Percentiles rank a stretch among this genome's conserved stretches.
These are phyloP conservation scores for Coregonus suidteri DNA, from an alignment of 2,797 vertebrate genomes.

Conservation along the genomic window DNA sequence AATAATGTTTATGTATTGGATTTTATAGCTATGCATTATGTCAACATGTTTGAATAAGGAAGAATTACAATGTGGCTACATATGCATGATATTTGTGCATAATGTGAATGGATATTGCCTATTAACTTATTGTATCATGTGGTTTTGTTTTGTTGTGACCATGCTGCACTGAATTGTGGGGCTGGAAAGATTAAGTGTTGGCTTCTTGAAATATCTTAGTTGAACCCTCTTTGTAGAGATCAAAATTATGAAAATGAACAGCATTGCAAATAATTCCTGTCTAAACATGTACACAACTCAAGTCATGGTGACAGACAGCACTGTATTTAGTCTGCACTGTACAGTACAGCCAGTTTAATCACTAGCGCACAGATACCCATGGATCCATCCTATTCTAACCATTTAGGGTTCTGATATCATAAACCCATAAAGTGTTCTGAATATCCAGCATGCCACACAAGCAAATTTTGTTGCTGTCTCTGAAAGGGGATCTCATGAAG, in stretches of 20 bases:
- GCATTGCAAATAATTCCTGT: slow-evolving; percentile 10
- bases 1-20: slow-evolving; percentile 76
- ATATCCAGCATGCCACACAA: slow-evolving; percentile 4
- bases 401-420: too few relatives aligned
- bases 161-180: slow-evolving; percentile 75
- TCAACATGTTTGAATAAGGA: slow-evolving; percentile 66
- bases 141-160: slow-evolving; percentile 68
- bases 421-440: neutral
- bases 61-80: slow-evolving; percentile 78
- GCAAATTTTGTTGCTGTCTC: slow-evolving; percentile 3
- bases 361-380: neutral
- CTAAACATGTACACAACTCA: slow-evolving; percentile 9
- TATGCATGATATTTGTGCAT: slow-evolving; percentile 96
- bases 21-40: slow-evolving; percentile 78
- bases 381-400: too few relatives aligned
- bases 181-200: slow-evolving; percentile 64
- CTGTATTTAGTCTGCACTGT: slow-evolving; percentile 37
- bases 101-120: slow-evolving; percentile 82
- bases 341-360: slow-evolving; percentile 22
- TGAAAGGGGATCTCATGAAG: slow-evolving; percentile 34
- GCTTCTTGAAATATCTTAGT: slow-evolving; percentile 54
- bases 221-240: slow-evolving; percentile 62
- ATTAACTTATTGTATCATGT: slow-evolving; percentile 91
- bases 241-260: slow-evolving; percentile 34
- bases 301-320: slow-evolving; percentile 38